These are phyloP conservation scores for Drosophila parvula DNA, from an alignment of 1,140 invertebrate genomes.

Conservation along the genomic window DNA sequence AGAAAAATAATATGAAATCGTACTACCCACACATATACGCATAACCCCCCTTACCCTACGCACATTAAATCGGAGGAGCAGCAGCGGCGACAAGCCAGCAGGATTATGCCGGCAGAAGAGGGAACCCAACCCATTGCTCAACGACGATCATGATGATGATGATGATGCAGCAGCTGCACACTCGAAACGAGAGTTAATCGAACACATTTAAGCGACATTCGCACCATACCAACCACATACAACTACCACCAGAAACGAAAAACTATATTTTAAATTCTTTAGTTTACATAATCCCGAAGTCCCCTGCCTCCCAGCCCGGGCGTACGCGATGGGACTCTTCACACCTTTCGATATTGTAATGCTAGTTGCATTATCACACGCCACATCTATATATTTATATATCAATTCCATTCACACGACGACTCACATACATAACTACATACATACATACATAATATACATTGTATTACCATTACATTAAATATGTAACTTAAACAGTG, in stretches of 20 bases:
- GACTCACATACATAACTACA: constrained; percentile 43
- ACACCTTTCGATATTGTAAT: constrained; percentile 36
- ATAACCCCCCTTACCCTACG: constrained; percentile 23
- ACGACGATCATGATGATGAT: constrained; percentile 8
- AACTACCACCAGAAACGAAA: constrained; percentile 4
- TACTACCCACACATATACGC: constrained; percentile 44
- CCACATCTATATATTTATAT: constrained; percentile 58
- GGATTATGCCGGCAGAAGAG: constrained; percentile 10
- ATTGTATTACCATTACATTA: constrained; percentile 60
- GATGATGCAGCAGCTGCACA: constrained; percentile 16
- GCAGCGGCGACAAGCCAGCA: constrained; percentile 7
- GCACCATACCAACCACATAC: constrained; percentile 17
- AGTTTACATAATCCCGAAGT: constrained; percentile 16
- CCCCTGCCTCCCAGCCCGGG: neutral
- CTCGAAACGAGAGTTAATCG: constrained; percentile 39
- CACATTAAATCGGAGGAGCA: neutral
- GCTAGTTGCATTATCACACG: constrained; percentile 43
- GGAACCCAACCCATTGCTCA: constrained; percentile 26
- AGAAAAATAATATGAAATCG: constrained; percentile 27
- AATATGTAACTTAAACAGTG: constrained; percentile 61
- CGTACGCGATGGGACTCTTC: constrained; percentile 3
- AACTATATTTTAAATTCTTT: constrained; percentile 37
- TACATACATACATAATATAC: constrained; percentile 52
- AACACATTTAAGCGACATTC: constrained; percentile 30
- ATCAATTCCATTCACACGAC: constrained; percentile 44